A percentile compares a stretch with the other conserved stretches of the same genome.
Conservation (phyloP, 2,888 invertebrate genomes). For the Chaetogeoica ovagalla region DNA sequence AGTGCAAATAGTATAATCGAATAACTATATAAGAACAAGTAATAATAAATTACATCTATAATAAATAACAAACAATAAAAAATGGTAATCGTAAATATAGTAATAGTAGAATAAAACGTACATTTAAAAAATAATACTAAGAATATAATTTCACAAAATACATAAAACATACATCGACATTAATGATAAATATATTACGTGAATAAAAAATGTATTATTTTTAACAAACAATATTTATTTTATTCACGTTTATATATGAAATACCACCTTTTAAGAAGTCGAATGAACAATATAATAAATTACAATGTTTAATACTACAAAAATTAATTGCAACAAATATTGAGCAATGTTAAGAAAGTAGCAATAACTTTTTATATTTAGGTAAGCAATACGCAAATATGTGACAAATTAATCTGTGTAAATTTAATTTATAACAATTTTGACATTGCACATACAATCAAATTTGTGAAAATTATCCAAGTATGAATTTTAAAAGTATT, state of each 20-base stretch:
- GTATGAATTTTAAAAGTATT: slow-evolving; percentile 14
- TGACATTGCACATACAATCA: background rate
- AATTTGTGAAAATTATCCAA: background rate
- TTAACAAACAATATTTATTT: background rate
- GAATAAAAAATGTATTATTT: slow-evolving; percentile 1
- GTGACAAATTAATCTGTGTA: slow-evolving; percentile 5
- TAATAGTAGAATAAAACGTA: slow-evolving; percentile 23
- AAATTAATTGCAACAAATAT: slow-evolving; percentile 13
- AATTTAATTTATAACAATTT: background rate
- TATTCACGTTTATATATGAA: background rate
- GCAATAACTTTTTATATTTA: background rate
- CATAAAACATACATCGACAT: slow-evolving; percentile 21
- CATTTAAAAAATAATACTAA: slow-evolving; percentile 33
- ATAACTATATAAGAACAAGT: slow-evolving; percentile 28
- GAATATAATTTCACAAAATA: slow-evolving; percentile 15
- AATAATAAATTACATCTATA: slow-evolving; percentile 34
- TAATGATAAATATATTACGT: slow-evolving; percentile 2
- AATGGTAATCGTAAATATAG: slow-evolving; percentile 23
- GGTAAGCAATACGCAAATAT: slow-evolving; percentile 14
- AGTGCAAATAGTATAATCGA: slow-evolving; percentile 8
- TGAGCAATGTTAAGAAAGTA: slow-evolving; percentile 40
- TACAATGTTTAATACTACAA: background rate
- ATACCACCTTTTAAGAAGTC: background rate
- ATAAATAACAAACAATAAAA: slow-evolving; percentile 36
- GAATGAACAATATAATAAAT: slow-evolving; percentile 12